A percentile compares a stretch with the other conserved stretches of the same genome.
Conservation (phyloP, 1,140 invertebrate genomes). For the Drosophila sucinea region DNA sequence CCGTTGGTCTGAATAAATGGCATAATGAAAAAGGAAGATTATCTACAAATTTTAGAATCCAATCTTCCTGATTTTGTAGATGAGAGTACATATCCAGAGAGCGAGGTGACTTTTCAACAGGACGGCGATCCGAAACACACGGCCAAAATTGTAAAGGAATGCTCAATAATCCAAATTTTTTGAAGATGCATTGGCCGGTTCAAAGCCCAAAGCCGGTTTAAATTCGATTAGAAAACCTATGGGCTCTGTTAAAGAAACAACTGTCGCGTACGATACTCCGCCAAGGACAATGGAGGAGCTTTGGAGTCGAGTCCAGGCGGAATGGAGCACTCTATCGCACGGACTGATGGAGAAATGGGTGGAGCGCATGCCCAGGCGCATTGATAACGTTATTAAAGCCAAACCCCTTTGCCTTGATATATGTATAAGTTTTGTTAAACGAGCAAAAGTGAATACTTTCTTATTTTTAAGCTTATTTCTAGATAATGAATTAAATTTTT, state of each 20-base stretch:
- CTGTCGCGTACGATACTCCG: neutral
- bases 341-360: neutral
- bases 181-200: constrained; percentile 25
- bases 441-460: too few species aligned
- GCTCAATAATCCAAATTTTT: constrained; percentile 25
- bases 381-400: too few species aligned
- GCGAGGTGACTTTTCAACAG: constrained; percentile 6
- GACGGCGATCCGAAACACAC: constrained; percentile 23
- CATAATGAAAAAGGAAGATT: too few species aligned
- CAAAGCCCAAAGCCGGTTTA: constrained; percentile 26
- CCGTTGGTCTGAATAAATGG: too few species aligned
- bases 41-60: too few species aligned
- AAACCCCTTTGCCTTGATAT: too few species aligned
- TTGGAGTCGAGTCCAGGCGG: too few species aligned
- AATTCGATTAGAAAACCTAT: constrained; percentile 27
- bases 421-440: too few species aligned
- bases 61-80: constrained; percentile 27
- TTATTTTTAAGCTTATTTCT: too few species aligned
- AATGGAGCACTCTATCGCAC: neutral
- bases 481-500: too few species aligned
- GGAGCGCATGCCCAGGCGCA: neutral
- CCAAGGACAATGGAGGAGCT: neutral
- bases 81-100: constrained; percentile 10
- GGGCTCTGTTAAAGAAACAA: neutral
- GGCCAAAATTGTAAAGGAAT: constrained; percentile 35